These are phyloP conservation scores for Neodiprion pinetum DNA, from an alignment of 1,140 invertebrate genomes.

Conservation along the genomic window DNA sequence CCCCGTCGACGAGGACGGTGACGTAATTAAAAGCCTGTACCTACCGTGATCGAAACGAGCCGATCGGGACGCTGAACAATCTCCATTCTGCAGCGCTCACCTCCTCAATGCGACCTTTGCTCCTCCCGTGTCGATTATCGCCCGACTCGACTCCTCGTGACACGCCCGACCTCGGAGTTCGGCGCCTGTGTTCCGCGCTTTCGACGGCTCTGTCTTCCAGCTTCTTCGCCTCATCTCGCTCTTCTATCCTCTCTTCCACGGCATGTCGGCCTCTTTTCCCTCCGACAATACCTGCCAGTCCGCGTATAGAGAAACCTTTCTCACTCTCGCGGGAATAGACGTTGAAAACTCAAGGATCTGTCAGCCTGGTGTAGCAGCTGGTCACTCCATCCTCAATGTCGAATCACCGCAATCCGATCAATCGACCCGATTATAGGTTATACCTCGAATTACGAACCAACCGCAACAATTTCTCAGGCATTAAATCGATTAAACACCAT, in stretches of 20 bases:
- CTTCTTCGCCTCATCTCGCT: not conserved
- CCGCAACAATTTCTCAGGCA: too few relatives aligned
- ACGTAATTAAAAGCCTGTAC: not conserved
- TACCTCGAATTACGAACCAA: too few relatives aligned
- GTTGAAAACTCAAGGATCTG: too few relatives aligned
- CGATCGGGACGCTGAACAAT: not conserved
- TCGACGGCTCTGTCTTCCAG: constrained; percentile 1
- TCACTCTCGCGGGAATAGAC: too few relatives aligned
- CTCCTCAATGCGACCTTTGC: not conserved
- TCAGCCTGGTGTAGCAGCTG: too few relatives aligned
- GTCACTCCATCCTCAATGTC: too few relatives aligned
- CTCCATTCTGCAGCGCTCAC: not conserved
- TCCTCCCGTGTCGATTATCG: constrained; percentile 6
- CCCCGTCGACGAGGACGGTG: not conserved
- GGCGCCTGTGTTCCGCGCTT: constrained; percentile 3
- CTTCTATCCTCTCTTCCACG: not conserved
- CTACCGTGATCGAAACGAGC: not conserved
- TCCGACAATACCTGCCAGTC: too few relatives aligned
- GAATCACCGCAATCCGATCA: too few relatives aligned
- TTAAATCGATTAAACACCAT: too few relatives aligned
- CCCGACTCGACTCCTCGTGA: not conserved
- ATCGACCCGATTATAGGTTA: too few relatives aligned
- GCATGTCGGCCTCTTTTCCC: not conserved
- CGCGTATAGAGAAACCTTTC: too few relatives aligned
- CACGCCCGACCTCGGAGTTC: constrained; percentile 3